phyloP scores from a whole-genome alignment of 1,140 invertebrate species.

The Saccostrea echinata region DNA sequence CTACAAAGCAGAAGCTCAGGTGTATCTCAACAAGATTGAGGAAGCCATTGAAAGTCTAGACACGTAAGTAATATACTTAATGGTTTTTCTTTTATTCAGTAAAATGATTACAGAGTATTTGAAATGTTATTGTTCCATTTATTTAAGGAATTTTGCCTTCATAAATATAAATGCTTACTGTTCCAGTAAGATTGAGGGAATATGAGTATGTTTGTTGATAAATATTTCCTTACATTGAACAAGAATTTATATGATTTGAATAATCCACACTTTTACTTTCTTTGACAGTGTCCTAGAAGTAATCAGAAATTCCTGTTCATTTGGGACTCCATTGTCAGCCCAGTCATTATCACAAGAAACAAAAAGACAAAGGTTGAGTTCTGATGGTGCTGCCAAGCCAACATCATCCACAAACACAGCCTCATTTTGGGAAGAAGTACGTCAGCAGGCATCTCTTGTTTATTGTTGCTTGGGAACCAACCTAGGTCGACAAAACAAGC shows the following conservation, averaged over 20 bases:
- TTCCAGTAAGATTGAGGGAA: too few species aligned
- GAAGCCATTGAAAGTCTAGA: slow-evolving; percentile 39
- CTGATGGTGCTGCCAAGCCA: neutral
- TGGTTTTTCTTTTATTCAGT: neutral
- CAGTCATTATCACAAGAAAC: neutral
- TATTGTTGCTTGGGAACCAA: slow-evolving; percentile 42
- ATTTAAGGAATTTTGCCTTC: neutral
- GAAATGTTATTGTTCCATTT: neutral
- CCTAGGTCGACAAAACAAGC: slow-evolving; percentile 32
- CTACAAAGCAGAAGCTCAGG: slow-evolving; percentile 46
- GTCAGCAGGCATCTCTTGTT: slow-evolving; percentile 26
- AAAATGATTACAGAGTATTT: neutral
- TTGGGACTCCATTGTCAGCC: neutral
- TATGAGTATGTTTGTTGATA: too few species aligned
- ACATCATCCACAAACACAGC: neutral
- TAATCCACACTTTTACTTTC: neutral
- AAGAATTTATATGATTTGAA: too few species aligned
- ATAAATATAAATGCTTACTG: too few species aligned
- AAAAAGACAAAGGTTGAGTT: slow-evolving; percentile 49
- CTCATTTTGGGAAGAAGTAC: slow-evolving; percentile 16
- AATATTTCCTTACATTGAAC: too few species aligned
- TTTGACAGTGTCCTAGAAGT: neutral
- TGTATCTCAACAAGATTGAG: slow-evolving; percentile 26
- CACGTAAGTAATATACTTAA: slow-evolving; percentile 9
- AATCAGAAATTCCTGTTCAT: slow-evolving; percentile 15